Evolutionary conservation across 2,797 vertebrate species (phyloP).

Genomic region (Molossus molossus): DNA sequence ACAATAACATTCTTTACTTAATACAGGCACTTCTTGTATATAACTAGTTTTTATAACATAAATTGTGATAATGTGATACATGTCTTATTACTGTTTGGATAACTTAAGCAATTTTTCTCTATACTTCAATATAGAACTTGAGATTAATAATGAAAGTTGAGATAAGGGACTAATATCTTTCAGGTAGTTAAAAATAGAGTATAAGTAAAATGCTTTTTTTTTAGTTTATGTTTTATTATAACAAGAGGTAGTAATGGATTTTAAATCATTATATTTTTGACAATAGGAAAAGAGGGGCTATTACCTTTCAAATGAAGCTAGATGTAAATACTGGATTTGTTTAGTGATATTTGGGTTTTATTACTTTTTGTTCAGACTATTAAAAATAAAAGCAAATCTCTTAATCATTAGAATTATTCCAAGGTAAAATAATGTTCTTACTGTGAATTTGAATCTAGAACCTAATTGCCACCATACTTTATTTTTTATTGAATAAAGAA

Average conservation of each 20-base stretch:
- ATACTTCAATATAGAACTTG: not conserved
- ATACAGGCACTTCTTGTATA: not conserved
- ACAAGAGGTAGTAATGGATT: conserved; percentile 46
- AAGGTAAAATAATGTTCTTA: not conserved
- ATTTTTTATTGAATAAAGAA: conserved; percentile 39
- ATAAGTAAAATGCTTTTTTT: not conserved
- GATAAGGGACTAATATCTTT: conserved; percentile 8
- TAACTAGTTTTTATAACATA: conserved; percentile 28
- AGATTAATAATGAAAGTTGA: not conserved
- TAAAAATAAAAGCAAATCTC: conserved; percentile 68
- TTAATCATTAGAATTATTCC: conserved; percentile 57
- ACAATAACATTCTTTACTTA: not conserved
- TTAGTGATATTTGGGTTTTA: conserved; percentile 44
- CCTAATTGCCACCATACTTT: not conserved
- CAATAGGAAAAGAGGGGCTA: conserved; percentile 58
- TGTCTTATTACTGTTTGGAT: not conserved
- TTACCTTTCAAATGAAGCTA: conserved; percentile 40
- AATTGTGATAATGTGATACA: not conserved
- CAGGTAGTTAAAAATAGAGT: not conserved
- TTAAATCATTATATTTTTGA: conserved; percentile 65
- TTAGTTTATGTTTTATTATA: conserved; percentile 41
- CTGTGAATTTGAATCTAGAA: not conserved
- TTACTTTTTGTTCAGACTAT: not conserved
- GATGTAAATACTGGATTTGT: not conserved
- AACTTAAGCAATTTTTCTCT: conserved; percentile 7